Evolutionary conservation across 1,140 invertebrate species (phyloP).

Genomic region (Pomacea maculata): DNA sequence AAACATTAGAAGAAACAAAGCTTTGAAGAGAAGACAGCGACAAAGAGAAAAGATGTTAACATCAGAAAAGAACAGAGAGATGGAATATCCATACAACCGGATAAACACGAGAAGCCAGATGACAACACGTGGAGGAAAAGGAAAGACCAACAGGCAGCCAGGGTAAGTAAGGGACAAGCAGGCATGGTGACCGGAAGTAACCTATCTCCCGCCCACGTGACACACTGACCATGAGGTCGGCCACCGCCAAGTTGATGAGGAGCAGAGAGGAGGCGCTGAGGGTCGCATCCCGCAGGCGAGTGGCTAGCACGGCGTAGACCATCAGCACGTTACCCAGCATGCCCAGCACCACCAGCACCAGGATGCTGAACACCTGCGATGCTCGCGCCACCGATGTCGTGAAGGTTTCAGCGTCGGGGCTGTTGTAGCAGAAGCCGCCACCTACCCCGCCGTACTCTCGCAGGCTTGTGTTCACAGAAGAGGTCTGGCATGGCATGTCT

Average conservation of each 20-base stretch:
- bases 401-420: conserved; percentile 17
- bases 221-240: conserved; percentile 19
- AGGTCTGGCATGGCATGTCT: neutral
- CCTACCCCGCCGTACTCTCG: neutral
- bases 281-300: neutral
- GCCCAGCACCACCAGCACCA: conserved; percentile 21
- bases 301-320: conserved; percentile 27
- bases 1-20: too few relatives aligned
- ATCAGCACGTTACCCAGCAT: conserved; percentile 28
- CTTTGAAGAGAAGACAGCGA: too few relatives aligned
- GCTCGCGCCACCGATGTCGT: conserved; percentile 16
- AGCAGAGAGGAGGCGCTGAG: conserved; percentile 28
- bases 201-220: too few relatives aligned
- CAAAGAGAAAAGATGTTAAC: too few relatives aligned
- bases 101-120: too few relatives aligned
- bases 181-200: too few relatives aligned
- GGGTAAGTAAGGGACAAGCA: too few relatives aligned
- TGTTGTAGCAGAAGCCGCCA: conserved; percentile 5
- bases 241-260: conserved; percentile 31
- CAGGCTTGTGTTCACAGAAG: neutral
- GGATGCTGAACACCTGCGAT: conserved; percentile 24
- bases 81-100: too few relatives aligned
- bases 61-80: too few relatives aligned
- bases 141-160: too few relatives aligned
- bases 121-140: too few relatives aligned